Conservation (phyloP, 2,888 invertebrate species). For the Lacanobia wlatinum region DNA sequence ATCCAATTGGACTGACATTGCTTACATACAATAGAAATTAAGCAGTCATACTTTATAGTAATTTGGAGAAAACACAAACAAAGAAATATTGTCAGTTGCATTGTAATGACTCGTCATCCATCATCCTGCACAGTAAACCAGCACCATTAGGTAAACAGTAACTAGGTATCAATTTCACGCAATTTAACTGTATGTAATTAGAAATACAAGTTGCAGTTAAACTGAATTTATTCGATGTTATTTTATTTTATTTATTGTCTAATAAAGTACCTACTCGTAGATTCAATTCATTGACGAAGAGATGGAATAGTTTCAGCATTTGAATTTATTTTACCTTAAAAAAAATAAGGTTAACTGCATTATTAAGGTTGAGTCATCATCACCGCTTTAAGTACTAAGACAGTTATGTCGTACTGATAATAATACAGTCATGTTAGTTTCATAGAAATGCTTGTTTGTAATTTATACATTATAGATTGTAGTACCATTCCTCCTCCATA, state of each 20-base stretch:
- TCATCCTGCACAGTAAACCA: slow-evolving; percentile 49
- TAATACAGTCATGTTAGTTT: slow-evolving; percentile 6
- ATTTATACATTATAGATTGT: neutral
- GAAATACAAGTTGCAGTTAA: slow-evolving; percentile 7
- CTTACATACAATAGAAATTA: slow-evolving; percentile 53
- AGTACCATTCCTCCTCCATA: neutral
- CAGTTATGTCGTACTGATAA: neutral
- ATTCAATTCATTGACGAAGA: slow-evolving; percentile 12
- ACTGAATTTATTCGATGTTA: neutral
- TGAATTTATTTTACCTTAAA: slow-evolving; percentile 2
- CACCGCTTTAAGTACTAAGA: neutral
- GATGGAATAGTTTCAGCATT: neutral
- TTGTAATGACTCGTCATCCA: slow-evolving; percentile 11
- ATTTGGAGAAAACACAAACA: slow-evolving; percentile 25
- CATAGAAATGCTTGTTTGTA: slow-evolving; percentile 1
- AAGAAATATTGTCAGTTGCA: slow-evolving; percentile 12
- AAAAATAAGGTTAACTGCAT: slow-evolving; percentile 6
- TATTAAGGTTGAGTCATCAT: slow-evolving; percentile 7
- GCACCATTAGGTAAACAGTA: slow-evolving; percentile 18
- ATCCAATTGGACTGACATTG: slow-evolving; percentile 79
- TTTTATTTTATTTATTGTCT: neutral
- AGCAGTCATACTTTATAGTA: slow-evolving; percentile 35
- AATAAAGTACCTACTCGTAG: neutral
- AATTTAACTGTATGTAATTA: slow-evolving; percentile 15
- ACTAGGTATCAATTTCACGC: slow-evolving; percentile 23